Evolutionary conservation across 2,797 vertebrate genomes (phyloP).

Genomic region (Halcyon chelicuti): DNA sequence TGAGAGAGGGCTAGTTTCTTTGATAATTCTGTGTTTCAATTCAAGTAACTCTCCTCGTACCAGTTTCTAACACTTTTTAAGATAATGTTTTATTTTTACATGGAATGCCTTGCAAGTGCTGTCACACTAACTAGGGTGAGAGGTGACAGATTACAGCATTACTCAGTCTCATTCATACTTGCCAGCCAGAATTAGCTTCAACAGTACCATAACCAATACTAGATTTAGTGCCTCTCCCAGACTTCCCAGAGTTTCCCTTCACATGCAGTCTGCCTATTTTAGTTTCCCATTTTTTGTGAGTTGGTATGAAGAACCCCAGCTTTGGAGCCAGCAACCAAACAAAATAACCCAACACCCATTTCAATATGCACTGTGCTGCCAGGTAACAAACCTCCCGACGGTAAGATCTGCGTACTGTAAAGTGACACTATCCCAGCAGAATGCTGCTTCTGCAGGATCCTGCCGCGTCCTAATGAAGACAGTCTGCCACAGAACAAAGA

Average conservation of each 20-base stretch:
- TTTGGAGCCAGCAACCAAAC: background rate
- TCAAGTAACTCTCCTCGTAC: background rate
- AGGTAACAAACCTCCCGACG: background rate
- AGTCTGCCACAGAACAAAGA: conserved; percentile 47
- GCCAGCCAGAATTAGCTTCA: background rate
- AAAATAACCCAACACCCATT: background rate
- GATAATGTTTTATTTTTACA: background rate
- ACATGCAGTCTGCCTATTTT: background rate
- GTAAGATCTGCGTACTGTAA: background rate
- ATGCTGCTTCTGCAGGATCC: background rate
- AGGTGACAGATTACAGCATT: background rate
- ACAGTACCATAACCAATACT: background rate
- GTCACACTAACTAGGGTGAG: background rate
- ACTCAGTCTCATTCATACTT: background rate
- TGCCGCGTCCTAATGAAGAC: conserved; percentile 29
- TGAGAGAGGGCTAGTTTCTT: background rate
- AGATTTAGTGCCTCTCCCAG: background rate
- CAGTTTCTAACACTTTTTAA: background rate
- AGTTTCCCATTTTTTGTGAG: background rate
- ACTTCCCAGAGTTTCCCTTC: background rate
- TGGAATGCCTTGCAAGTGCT: background rate
- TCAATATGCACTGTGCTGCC: background rate
- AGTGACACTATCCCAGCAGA: background rate
- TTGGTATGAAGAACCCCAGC: background rate
- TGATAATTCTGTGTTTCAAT: conserved; percentile 4